A percentile compares a stretch with the other conserved stretches of the same genome.
phyloP scores from a whole-genome alignment of 2,888 invertebrate species.

The Limnephilus lunatus region DNA sequence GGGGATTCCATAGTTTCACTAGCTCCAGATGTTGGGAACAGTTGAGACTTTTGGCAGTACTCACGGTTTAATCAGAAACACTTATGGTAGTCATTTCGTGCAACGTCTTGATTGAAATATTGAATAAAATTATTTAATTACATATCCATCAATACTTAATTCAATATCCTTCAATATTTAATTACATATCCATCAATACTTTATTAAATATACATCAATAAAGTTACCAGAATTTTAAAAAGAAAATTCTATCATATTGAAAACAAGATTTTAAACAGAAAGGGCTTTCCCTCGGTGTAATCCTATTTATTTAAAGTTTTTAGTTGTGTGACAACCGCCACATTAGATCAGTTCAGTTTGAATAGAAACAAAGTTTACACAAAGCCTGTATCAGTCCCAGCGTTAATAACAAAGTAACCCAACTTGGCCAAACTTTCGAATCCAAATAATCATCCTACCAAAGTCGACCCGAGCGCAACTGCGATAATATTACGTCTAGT shows the following conservation, averaged over 20 bases:
- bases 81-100: too few relatives aligned
- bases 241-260: neutral
- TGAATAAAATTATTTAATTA: too few relatives aligned
- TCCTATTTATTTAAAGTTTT: neutral
- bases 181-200: too few relatives aligned
- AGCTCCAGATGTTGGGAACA: too few relatives aligned
- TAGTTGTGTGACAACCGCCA: neutral
- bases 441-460: neutral
- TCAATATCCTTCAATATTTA: too few relatives aligned
- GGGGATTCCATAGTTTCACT: too few relatives aligned
- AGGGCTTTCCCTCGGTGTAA: neutral
- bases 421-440: conserved; percentile 18
- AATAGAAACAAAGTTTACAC: neutral
- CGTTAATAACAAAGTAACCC: conserved; percentile 5
- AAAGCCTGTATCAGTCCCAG: neutral
- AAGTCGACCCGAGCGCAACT: neutral
- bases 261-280: neutral
- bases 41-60: too few relatives aligned
- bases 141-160: too few relatives aligned
- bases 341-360: neutral
- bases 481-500: conserved; percentile 7
- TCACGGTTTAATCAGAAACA: too few relatives aligned
- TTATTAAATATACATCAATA: too few relatives aligned
- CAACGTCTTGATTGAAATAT: too few relatives aligned
- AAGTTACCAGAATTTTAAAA: neutral